Evolutionary conservation across 2,113 vertebrate genomes (phyloP), one percentile per base, ranked within the genome.

Genomic region (Myotis davidii): DNA sequence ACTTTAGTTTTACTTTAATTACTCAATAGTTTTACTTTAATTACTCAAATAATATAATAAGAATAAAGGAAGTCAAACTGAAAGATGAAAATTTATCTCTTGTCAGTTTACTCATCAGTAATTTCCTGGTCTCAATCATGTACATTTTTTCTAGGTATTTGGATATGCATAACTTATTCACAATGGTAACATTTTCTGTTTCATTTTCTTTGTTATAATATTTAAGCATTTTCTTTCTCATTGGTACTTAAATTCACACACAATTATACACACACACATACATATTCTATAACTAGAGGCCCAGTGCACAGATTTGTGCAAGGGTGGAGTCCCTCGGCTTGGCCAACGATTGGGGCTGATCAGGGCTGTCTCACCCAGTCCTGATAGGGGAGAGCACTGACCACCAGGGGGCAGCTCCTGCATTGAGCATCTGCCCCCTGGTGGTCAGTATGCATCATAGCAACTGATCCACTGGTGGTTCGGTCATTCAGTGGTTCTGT

Each of bases 141-240:
- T 82, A 54, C 6, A 17, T 89, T 70, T 87, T 79, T 79, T 34
- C 27, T 82, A 50, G 69, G 45, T 37, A 52, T 70, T 81, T 83
- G 56, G 13, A 67, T 9, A 25, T n/a, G 3, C 12, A 32, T 90
- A 79, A 29, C 29, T 91, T 95, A 50, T 4, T 87, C 37, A 27
- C n/a, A 56, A 14, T 70, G n/a, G 29, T 72, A 89, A 72, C 2
- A n/a, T 59, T 83, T 59, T 76, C 29, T 88, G 6, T 61, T 83
- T 85, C 76, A 61, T 45, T 87, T 88, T 86, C 21, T 85, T 85
- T 9, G 59, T 67, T 92, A 29, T 39, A 52, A 90, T 87, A 70
- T 84, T 84, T 50, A 92, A 90, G 42, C 67, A 59, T 88, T 88
- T 82, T 42, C 4, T 52, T 79, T 4, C 27, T 6, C 56, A 20